Conservation (phyloP, 2,797 vertebrate genomes). For the Semaprochilodus insignis region DNA sequence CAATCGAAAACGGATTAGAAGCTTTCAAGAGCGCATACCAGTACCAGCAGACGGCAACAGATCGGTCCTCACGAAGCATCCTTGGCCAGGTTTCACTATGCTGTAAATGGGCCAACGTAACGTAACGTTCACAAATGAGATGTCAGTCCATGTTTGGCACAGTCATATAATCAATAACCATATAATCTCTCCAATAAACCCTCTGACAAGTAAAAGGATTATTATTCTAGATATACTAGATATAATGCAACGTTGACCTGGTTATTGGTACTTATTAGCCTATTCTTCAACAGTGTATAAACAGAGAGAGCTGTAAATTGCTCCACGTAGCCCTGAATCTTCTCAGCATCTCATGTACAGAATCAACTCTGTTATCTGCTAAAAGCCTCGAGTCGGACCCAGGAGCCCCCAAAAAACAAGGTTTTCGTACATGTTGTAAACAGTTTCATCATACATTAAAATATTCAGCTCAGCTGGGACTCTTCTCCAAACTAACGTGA, state of each 20-base stretch:
- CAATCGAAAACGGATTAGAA: slow-evolving; percentile 12
- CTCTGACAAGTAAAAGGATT: slow-evolving; percentile 26
- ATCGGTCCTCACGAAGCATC: slow-evolving; percentile 33
- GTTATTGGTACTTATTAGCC: slow-evolving; percentile 4
- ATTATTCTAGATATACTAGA: neutral
- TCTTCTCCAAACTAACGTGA: neutral
- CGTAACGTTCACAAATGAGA: neutral
- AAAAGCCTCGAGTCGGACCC: slow-evolving; percentile 18
- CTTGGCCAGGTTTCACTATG: slow-evolving; percentile 30
- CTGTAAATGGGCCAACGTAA: neutral
- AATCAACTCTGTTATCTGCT: neutral
- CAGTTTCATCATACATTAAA: slow-evolving; percentile 15
- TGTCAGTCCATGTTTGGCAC: slow-evolving; percentile 32
- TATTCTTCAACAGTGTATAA: slow-evolving; percentile 8
- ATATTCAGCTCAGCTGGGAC: neutral
- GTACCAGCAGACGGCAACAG: neutral
- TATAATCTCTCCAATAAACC: slow-evolving; percentile 7
- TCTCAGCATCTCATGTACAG: slow-evolving; percentile 1
- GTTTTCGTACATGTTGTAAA: slow-evolving; percentile 34
- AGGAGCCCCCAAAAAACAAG: slow-evolving; percentile 14
- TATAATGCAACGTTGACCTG: slow-evolving; percentile 5
- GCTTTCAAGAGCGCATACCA: neutral
- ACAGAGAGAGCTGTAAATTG: slow-evolving; percentile 2
- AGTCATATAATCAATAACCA: slow-evolving; percentile 33
- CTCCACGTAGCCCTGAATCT: slow-evolving; percentile 22